Percentiles rank a stretch among this genome's conserved stretches.
Conservation (phyloP, 1,140 invertebrate genomes). For the Ylistrum balloti region DNA sequence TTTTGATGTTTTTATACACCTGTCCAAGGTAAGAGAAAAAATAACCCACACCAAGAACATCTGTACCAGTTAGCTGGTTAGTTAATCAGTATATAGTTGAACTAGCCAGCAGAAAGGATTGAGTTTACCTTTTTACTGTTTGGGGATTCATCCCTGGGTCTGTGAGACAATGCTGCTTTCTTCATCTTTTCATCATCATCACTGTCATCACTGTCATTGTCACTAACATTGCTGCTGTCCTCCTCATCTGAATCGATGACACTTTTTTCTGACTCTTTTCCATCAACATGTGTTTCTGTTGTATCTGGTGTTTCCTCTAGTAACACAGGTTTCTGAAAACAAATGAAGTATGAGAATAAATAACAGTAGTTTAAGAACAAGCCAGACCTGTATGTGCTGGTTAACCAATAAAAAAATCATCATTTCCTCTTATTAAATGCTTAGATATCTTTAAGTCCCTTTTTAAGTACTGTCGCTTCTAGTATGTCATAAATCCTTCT, state of each 20-base stretch:
- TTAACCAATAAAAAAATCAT: too few species aligned
- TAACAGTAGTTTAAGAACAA: too few species aligned
- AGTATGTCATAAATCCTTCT: too few species aligned
- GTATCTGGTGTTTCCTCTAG: background rate
- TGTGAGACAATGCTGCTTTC: constrained; percentile 81
- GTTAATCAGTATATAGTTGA: too few species aligned
- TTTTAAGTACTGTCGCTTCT: too few species aligned
- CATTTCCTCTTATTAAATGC: too few species aligned
- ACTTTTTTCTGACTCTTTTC: background rate
- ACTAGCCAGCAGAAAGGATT: background rate
- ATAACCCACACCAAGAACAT: too few species aligned
- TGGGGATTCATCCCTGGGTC: constrained; percentile 93
- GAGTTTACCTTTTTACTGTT: constrained; percentile 91
- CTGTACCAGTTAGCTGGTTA: too few species aligned
- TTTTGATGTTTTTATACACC: too few species aligned
- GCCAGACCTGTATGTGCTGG: too few species aligned
- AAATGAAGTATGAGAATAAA: background rate
- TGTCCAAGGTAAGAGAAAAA: too few species aligned
- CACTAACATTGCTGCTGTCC: constrained; percentile 62
- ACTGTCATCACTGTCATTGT: constrained; percentile 81
- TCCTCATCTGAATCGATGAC: constrained; percentile 33
- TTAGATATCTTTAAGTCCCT: too few species aligned
- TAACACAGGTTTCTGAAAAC: background rate
- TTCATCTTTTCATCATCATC: constrained; percentile 85
- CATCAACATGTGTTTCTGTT: background rate